phyloP scores from a whole-genome alignment of 2,113 vertebrate genomes.

The Notothenia coriiceps region DNA sequence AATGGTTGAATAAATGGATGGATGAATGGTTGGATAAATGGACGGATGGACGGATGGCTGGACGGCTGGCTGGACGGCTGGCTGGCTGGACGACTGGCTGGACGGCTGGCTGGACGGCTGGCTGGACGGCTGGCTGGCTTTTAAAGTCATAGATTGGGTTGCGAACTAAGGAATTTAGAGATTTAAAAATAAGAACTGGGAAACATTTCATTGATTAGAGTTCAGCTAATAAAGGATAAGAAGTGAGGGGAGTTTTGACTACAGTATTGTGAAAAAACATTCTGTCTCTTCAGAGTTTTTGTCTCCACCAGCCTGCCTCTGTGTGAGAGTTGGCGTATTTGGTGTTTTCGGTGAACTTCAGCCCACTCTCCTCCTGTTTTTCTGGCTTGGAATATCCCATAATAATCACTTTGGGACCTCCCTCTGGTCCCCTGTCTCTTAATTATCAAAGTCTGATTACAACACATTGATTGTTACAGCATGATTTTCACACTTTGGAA shows the following conservation, averaged over 20 bases:
- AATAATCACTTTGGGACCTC: constrained; percentile 73
- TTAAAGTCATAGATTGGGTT: not conserved
- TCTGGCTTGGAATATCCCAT: constrained; percentile 68
- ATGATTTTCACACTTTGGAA: constrained; percentile 69
- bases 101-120: no score
- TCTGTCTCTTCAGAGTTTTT: constrained; percentile 9
- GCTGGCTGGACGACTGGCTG: not conserved
- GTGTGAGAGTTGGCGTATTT: constrained; percentile 29
- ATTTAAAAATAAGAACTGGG: not conserved
- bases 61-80: no score
- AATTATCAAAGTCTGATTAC: constrained; percentile 79
- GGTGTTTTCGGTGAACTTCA: constrained; percentile 56
- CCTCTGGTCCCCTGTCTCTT: constrained; percentile 62
- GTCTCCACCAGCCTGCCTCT: constrained; percentile 32
- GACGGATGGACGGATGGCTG: no score
- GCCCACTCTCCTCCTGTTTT: constrained; percentile 76
- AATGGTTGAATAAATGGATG: not conserved
- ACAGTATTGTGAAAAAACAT: not conserved
- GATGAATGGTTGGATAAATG: no score
- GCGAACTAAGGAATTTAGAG: not conserved
- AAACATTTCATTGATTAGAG: not conserved
- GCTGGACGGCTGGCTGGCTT: not conserved
- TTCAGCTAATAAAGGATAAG: not conserved
- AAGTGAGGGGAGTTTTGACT: not conserved
- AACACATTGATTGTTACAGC: constrained; percentile 71